Percentiles rank a stretch among this genome's conserved stretches.
Conservation (phyloP, 2,113 vertebrate genomes). For the Ciconia boyciana region DNA sequence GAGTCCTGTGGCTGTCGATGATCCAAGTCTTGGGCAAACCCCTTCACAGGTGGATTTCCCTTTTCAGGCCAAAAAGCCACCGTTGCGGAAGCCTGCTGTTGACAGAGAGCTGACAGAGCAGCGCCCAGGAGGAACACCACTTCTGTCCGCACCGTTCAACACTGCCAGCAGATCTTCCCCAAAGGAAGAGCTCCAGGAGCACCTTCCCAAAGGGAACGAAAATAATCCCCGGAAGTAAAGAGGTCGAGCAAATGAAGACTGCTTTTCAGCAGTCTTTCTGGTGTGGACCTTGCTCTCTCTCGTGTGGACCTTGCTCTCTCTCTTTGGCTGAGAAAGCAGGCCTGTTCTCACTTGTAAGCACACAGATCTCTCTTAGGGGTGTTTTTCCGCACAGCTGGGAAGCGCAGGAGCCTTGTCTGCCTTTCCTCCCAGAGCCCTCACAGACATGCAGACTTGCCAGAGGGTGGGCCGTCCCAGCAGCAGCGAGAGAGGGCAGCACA, state of each 20-base stretch:
- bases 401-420: too few relatives aligned
- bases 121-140: neutral
- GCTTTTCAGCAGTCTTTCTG: neutral
- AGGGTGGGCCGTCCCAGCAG: neutral
- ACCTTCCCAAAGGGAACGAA: neutral
- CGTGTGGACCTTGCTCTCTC: too few relatives aligned
- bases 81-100: neutral
- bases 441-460: neutral
- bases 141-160: neutral
- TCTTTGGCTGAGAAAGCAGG: too few relatives aligned
- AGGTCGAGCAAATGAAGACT: neutral
- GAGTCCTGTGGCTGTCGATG: neutral
- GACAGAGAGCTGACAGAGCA: neutral
- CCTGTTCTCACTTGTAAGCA: too few relatives aligned
- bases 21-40: neutral
- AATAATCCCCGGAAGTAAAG: neutral
- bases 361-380: too few relatives aligned
- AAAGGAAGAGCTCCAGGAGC: neutral
- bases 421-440: too few relatives aligned
- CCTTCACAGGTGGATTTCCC: neutral
- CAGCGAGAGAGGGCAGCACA: neutral
- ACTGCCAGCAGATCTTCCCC: neutral
- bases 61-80: neutral
- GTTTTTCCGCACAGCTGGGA: too few relatives aligned
- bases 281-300: neutral